Evolutionary conservation across 2,888 invertebrate genomes (phyloP).

Genomic region (Chrysodeixis includens): DNA sequence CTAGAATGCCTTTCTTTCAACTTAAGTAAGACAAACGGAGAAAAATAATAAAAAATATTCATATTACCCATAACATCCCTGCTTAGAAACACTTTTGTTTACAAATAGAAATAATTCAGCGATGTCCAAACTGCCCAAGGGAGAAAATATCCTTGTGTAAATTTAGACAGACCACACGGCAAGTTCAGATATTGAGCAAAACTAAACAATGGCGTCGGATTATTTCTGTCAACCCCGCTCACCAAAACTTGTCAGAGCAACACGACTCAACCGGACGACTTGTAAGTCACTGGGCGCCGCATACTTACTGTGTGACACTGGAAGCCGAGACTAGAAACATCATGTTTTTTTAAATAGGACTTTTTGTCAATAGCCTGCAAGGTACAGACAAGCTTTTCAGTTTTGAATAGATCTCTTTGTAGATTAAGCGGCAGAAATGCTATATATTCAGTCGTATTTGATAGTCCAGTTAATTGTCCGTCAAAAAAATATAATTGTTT

Average conservation of each 20-base stretch:
- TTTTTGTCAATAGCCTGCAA: neutral
- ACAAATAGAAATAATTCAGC: neutral
- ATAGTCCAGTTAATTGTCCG: too few relatives aligned
- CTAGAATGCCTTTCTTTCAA: too few relatives aligned
- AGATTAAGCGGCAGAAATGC: too few relatives aligned
- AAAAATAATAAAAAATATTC: too few relatives aligned
- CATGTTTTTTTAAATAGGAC: neutral
- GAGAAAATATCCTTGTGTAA: neutral
- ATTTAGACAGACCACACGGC: neutral
- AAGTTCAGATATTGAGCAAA: neutral
- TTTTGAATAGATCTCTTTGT: too few relatives aligned
- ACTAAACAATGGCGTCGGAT: neutral
- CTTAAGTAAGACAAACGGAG: too few relatives aligned
- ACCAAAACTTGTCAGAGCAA: neutral
- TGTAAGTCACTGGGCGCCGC: neutral
- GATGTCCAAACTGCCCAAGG: neutral
- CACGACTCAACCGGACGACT: neutral
- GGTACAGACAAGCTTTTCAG: neutral
- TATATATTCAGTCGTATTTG: too few relatives aligned
- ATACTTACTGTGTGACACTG: too few relatives aligned
- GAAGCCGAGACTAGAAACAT: neutral
- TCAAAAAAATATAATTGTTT: too few relatives aligned
- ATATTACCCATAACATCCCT: too few relatives aligned
- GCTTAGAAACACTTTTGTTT: too few relatives aligned
- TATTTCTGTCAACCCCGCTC: slow-evolving; percentile 3